Base-by-base conservation (phyloP, 1,140 invertebrate species). In the Drosophila santomea region DNA sequence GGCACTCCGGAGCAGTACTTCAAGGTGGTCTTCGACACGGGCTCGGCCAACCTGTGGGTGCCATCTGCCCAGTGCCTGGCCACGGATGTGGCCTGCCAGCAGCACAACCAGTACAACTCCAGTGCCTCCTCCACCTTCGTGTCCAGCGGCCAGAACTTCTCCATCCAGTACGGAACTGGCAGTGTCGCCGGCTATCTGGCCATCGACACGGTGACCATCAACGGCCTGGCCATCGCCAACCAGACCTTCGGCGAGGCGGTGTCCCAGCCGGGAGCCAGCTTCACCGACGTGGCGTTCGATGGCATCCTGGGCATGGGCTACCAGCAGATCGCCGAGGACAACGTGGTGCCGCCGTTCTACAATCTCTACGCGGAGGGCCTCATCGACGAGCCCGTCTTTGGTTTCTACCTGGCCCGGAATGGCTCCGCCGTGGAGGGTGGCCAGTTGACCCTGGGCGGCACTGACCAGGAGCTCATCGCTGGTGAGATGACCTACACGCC, bases 231-330 rank as follows among this genome's bases (percentile, higher is more conserved):
- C 41, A 95, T 99, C 23, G 91, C 93, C 59, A 93, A 94, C 67
- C 98, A 99, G 94, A 98, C 97, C 11, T 99, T 99, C 93, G 99
- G 97, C 12, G 99, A 99, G 94, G 98, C 98, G 0, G 92, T 97
- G 4, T 96, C 95, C 75, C 98, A 99, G 93, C 98, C 99, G 50
- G 96, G 96, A 35, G 92, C 96, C 39, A 94, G 95, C 38, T 99
- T 99, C 93, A 96, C 98, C 5, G 97, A 97, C 69, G 98, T 97
- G 50, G 98, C 98, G 92, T 99, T 99, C 93, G 98, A 99, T 92
- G 98, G 99, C 64, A 98, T 99, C 81, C 94, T 99, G 44, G 98
- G 98, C 74, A 95, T 99, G 95, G 98, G 94, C 2, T 99, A 97
- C 92, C 93, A 94, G 63, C 94, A 93, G 32, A 99, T 99, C 88